Evolutionary conservation across 2,797 vertebrate genomes (phyloP).

Genomic region (Melanotaenia trifasciata): DNA sequence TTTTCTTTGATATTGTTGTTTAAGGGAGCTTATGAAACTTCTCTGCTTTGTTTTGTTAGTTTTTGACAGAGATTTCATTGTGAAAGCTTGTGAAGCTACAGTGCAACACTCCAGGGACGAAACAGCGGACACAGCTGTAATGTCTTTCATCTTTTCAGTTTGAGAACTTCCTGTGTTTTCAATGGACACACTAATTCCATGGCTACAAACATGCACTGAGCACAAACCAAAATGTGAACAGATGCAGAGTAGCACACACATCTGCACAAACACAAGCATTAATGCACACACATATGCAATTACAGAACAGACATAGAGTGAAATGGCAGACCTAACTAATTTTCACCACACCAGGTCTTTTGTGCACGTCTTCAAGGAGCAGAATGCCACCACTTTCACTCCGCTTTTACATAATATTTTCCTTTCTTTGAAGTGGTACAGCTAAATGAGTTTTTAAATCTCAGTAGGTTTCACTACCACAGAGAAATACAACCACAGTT

Average conservation of each 20-base stretch:
- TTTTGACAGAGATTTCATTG: conserved; percentile 47
- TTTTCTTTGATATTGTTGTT: conserved; percentile 28
- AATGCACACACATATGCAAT: conserved; percentile 9
- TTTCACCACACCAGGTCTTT: conserved; percentile 52
- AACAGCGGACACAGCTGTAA: conserved; percentile 62
- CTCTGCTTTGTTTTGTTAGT: conserved; percentile 1
- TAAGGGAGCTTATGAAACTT: conserved; percentile 50
- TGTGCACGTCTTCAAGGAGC: conserved; percentile 26
- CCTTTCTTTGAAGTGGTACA: conserved; percentile 68
- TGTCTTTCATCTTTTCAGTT: conserved; percentile 74
- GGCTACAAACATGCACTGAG: conserved; percentile 55
- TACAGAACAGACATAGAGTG: conserved; percentile 28
- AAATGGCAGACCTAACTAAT: conserved; percentile 44
- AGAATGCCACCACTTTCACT: conserved; percentile 28
- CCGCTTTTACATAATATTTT: conserved; percentile 61
- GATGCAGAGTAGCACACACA: conserved; percentile 20
- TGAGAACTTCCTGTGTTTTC: conserved; percentile 63
- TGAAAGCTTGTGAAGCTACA: conserved; percentile 46
- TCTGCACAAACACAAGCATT: background rate
- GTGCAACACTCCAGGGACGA: conserved; percentile 68
- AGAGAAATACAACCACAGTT: conserved; percentile 61
- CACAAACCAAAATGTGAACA: conserved; percentile 46
- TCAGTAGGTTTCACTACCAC: conserved; percentile 59
- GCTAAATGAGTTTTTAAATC: conserved; percentile 72
- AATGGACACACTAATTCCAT: conserved; percentile 62